A percentile compares a stretch with the other conserved stretches of the same genome.
Conservation (phyloP, 2,888 invertebrate species). For the Scaptomyza parva region DNA sequence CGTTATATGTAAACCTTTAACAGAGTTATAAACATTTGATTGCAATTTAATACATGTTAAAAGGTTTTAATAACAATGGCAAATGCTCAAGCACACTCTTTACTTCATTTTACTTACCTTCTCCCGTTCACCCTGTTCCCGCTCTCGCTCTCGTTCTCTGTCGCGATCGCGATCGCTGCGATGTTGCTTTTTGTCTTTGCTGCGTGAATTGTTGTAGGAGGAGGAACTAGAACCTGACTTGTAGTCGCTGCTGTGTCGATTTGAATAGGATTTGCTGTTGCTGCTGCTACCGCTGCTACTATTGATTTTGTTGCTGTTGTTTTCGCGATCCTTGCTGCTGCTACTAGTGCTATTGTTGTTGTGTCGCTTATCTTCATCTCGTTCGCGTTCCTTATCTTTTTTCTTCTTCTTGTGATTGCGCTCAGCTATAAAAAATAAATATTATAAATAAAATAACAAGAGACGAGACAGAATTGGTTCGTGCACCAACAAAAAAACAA, state of each 20-base stretch:
- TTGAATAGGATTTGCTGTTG: conserved; percentile 54
- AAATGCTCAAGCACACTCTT: neutral
- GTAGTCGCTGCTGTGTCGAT: conserved; percentile 54
- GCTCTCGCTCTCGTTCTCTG: conserved; percentile 55
- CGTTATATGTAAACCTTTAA: too few species aligned
- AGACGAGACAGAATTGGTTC: conserved; percentile 15
- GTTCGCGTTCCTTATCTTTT: conserved; percentile 83
- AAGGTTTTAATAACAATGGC: neutral
- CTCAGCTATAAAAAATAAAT: conserved; percentile 51
- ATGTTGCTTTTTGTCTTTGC: conserved; percentile 68
- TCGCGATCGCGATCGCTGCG: conserved; percentile 63
- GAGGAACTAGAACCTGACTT: conserved; percentile 61
- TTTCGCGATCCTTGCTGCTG: conserved; percentile 10
- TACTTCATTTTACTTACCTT: conserved; percentile 17
- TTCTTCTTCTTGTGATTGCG: conserved; percentile 84
- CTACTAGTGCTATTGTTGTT: conserved; percentile 7
- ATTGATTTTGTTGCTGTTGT: conserved; percentile 2
- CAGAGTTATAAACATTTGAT: neutral
- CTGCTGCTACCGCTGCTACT: conserved; percentile 27
- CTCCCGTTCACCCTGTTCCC: conserved; percentile 51
- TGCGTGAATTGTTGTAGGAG: conserved; percentile 59
- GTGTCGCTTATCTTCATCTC: conserved; percentile 65
- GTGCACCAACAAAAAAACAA: conserved; percentile 23
- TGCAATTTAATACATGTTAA: neutral
- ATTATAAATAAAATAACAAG: neutral